These are phyloP conservation scores for Eretmochelys imbricata DNA, from an alignment of 2,113 vertebrate species.

Conservation along the genomic window DNA sequence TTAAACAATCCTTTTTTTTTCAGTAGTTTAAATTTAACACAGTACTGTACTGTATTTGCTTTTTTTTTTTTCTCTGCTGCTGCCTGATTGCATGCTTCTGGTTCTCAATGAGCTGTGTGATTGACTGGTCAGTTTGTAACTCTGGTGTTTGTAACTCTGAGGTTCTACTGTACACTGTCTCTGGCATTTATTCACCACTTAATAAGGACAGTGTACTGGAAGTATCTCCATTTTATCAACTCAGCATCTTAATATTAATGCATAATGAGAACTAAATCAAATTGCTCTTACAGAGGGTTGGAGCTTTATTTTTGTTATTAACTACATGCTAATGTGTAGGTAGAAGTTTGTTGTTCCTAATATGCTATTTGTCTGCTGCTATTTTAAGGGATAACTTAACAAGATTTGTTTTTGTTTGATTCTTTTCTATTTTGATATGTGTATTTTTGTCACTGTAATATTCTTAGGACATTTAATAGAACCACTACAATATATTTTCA, in stretches of 20 bases:
- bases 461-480: neutral
- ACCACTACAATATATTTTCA: neutral
- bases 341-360: neutral
- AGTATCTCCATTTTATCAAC: neutral
- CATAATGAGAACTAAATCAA: neutral
- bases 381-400: conserved; percentile 10
- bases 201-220: neutral
- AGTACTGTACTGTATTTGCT: too few relatives aligned
- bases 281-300: neutral
- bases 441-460: neutral
- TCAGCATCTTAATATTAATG: neutral
- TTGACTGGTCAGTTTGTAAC: too few relatives aligned
- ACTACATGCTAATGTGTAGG: neutral
- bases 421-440: neutral
- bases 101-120: too few relatives aligned
- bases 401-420: neutral
- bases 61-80: too few relatives aligned
- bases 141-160: too few relatives aligned
- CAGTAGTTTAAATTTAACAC: too few relatives aligned
- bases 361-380: neutral
- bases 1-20: too few relatives aligned
- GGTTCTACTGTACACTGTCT: neutral
- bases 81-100: too few relatives aligned
- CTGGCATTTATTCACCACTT: neutral
- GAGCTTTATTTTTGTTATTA: neutral